Evolutionary conservation across 2,113 vertebrate genomes (phyloP), one percentile per base, ranked within the genome.

Genomic region (Atlantisia rogersi): DNA sequence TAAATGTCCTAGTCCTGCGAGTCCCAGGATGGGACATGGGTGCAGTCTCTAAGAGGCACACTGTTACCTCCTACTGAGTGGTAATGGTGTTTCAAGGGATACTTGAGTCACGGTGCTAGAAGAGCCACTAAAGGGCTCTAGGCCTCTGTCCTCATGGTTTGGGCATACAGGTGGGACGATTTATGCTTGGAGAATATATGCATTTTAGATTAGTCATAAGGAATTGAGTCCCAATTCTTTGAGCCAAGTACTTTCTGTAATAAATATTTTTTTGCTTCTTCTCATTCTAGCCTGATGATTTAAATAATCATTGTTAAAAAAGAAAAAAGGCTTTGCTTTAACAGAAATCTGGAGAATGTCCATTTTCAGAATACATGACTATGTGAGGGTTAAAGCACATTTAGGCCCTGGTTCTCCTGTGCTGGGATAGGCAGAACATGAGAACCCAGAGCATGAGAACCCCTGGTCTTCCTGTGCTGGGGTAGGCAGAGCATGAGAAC

Each of bases 11-110:
- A 20, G 37, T 15, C 12, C 31, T 5, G 6, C 0, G 12, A 65
- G 39, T 13, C 17, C 9, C 18, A 16, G 68, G n/a, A 39, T 0
- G 7, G 5, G 20, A 31, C 2, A 29, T 6, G 8, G 8, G 8
- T 24, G 13, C 18, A n/a, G 14, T 21, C 10, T 63, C 39, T 0
- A 0, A 80, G 63, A 55, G 5, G 20, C 10, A 3, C 6, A n/a
- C 55, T 65, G 5, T 15, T 74, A 40, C 17, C 46, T 83, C 21
- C 32, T 35, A 2, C 15, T 24, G 11, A 69, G 29, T 20, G 68
- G 7, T 44, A 81, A 5, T 0, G 4, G 5, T 42, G 10, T 28
- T 9, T 1, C 19, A 39, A 74, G 28, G 32, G 20, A 35, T 17
- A 18, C 11, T 53, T 81, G 29, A 58, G 32, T 58, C 19, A 3